Evolutionary conservation across 92 coral and sea anemone genomes (phyloP).

Genomic region (Paramuricea clavata): DNA sequence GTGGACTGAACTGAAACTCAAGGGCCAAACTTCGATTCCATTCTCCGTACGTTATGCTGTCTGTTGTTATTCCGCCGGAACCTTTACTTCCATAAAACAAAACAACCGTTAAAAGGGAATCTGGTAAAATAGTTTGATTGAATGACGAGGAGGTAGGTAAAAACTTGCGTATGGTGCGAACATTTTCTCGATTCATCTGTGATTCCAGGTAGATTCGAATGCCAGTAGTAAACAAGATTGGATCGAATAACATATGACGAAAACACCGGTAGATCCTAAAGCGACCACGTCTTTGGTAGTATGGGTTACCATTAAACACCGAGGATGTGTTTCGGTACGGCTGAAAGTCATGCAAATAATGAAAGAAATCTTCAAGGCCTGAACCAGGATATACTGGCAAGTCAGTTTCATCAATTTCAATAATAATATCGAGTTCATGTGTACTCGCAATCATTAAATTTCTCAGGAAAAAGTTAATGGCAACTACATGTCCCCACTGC

Average conservation of each 20-base stretch:
- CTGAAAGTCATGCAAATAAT: conserved; percentile 14
- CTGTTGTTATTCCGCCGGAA: conserved; percentile 17
- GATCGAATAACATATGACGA: conserved; percentile 16
- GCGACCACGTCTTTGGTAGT: neutral
- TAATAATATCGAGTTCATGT: no score
- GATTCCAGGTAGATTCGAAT: conserved; percentile 27
- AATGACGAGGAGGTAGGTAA: neutral
- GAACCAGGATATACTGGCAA: no score
- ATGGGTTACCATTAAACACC: neutral
- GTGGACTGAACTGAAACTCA: neutral
- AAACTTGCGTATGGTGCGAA: neutral
- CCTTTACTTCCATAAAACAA: conserved; percentile 28
- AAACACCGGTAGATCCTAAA: neutral
- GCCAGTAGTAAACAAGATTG: conserved; percentile 13
- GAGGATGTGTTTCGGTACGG: neutral
- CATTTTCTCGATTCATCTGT: neutral
- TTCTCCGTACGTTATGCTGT: neutral
- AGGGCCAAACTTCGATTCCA: neutral
- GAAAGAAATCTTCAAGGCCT: conserved; percentile 34
- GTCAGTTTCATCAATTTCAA: no score
- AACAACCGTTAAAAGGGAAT: conserved; percentile 23
- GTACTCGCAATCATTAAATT: no score
- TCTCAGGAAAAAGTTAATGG: no score
- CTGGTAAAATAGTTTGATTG: neutral
- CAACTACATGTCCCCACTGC: no score